Evolutionary conservation across 2,888 invertebrate species (phyloP), one percentile per base, ranked within the genome.

Genomic region (Cremastinae sp.): DNA sequence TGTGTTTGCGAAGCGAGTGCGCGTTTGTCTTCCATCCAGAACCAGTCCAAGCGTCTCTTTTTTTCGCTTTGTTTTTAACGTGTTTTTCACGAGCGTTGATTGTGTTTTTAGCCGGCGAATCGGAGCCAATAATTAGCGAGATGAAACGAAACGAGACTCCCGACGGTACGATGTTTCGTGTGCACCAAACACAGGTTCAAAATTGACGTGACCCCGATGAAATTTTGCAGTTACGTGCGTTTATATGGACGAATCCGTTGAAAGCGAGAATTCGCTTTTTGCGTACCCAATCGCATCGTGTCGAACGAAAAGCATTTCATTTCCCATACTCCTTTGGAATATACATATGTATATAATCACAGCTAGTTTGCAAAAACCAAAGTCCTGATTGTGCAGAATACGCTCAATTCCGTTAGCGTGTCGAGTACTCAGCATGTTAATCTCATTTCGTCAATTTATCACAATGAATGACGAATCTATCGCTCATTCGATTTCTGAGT

Each of bases 51-150:
- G 73, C 18, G 58, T 47, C 47, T 8, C 41, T 43, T 45, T 53
- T 39, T 53, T 74, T 55, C 49, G 68, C 77, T 70, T 64, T 73
- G 77, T 84, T 85, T 85, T 84, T 82, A 84, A 85, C 85, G 84
- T 79, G 82, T 83, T 84, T 82, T 82, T 82, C 81, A 79, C 82
- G 78, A 80, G 81, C 61, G 65, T 64, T 81, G 84, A 85, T 84
- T 85, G 85, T 83, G 84, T 85, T 84, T 85, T 83, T 81, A 83
- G 82, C 80, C 80, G 83, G 74, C 78, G 80, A 82, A 85, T 83
- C 78, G 83, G 78, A 81, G 82, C 80, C 83, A 83, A 86, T 86
- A 81, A 85, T 86, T 83, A 84, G 83, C 78, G 80, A 80, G 79
- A 70, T 61, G 61, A 65, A 65, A 61, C 59, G 64, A 49, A 59